Evolutionary conservation across 2,888 invertebrate genomes (phyloP).

Genomic region (Scaptomyza flava): DNA sequence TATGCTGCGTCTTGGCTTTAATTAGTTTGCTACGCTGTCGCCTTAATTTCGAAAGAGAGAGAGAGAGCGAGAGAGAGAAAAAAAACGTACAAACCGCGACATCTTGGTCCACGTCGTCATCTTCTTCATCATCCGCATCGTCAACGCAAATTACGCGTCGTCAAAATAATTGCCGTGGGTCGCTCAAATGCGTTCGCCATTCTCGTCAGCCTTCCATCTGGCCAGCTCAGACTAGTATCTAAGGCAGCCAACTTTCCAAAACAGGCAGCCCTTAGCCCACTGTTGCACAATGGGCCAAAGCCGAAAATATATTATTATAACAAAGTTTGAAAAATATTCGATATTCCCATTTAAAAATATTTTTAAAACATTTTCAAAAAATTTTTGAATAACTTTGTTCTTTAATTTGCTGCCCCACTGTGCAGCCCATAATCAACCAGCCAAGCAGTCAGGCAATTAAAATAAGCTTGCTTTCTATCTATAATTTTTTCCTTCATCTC

Average conservation of each 20-base stretch:
- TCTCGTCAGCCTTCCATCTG: conserved; percentile 9
- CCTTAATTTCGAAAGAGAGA: conserved; percentile 67
- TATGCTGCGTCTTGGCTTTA: conserved; percentile 56
- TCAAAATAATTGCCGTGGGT: conserved; percentile 77
- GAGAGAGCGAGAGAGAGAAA: conserved; percentile 33
- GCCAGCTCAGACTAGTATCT: conserved; percentile 13
- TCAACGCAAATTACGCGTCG: conserved; percentile 79
- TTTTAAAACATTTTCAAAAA: too few relatives aligned
- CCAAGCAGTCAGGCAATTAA: conserved; percentile 64
- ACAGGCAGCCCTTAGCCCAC: conserved; percentile 33
- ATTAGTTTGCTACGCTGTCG: conserved; percentile 77
- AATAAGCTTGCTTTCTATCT: conserved; percentile 69
- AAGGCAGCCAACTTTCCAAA: conserved; percentile 13
- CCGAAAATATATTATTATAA: too few relatives aligned
- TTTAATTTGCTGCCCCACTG: conserved; percentile 18
- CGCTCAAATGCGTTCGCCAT: conserved; percentile 49
- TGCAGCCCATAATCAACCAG: conserved; percentile 21
- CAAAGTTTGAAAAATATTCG: too few relatives aligned
- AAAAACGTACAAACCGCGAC: conserved; percentile 48
- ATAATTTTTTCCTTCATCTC: conserved; percentile 30
- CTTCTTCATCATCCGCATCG: conserved; percentile 66
- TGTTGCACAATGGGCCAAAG: conserved; percentile 34
- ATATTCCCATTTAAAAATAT: too few relatives aligned
- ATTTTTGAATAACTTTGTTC: too few relatives aligned
- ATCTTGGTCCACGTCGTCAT: conserved; percentile 41